A percentile compares a stretch with the other conserved stretches of the same genome.
These are phyloP conservation scores for Athene cunicularia DNA, from an alignment of 2,113 vertebrate species.

Conservation along the genomic window DNA sequence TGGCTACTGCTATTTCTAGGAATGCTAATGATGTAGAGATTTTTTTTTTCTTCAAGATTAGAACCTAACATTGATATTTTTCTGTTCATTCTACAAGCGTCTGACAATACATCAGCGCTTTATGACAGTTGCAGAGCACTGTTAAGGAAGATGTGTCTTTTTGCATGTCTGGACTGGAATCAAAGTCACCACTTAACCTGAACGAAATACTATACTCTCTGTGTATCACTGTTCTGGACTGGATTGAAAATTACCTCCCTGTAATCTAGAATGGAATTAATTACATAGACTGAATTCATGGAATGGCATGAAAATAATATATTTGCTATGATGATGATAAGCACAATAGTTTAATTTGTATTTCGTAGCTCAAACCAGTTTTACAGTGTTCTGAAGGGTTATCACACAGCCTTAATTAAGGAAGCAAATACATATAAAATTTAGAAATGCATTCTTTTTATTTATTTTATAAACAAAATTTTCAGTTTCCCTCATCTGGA, in stretches of 20 bases:
- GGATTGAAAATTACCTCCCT: background rate
- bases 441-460: background rate
- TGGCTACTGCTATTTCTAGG: background rate
- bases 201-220: background rate
- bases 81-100: background rate
- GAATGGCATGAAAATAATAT: background rate
- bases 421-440: background rate
- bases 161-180: background rate
- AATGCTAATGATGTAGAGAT: background rate
- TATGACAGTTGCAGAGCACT: background rate
- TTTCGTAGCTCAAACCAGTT: background rate
- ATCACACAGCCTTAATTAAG: background rate
- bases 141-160: background rate
- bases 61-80: background rate
- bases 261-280: background rate
- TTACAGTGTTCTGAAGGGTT: background rate
- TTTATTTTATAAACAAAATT: background rate
- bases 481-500: constrained; percentile 85
- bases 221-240: background rate
- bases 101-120: background rate
- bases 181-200: background rate
- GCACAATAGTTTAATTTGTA: background rate
- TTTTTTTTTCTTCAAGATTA: background rate
- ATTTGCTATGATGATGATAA: background rate
- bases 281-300: background rate